phyloP scores from a whole-genome alignment of 2,888 invertebrate genomes.

The Aquatica leii region DNA sequence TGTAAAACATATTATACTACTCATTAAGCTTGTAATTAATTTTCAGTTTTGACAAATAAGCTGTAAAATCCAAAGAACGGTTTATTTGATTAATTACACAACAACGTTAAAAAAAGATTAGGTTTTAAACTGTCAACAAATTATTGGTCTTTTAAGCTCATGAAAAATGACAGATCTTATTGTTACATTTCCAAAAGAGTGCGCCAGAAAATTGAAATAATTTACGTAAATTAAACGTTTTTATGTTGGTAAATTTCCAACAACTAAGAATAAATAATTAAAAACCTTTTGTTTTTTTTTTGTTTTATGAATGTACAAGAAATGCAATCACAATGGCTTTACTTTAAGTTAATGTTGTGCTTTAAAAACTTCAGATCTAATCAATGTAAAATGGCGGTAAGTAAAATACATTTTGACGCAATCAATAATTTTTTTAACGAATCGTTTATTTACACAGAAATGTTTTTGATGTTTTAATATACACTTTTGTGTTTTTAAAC shows the following conservation, averaged over 20 bases:
- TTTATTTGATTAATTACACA: slow-evolving; percentile 13
- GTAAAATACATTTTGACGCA: background rate
- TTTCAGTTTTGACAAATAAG: too few species aligned
- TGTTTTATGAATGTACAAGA: slow-evolving; percentile 2
- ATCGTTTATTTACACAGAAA: too few species aligned
- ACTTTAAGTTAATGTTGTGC: background rate
- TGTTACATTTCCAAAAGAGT: slow-evolving; percentile 36
- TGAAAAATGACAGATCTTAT: slow-evolving; percentile 19
- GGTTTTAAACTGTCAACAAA: slow-evolving; percentile 2
- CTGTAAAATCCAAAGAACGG: background rate
- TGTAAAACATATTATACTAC: too few species aligned
- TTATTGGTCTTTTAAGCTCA: slow-evolving; percentile 16
- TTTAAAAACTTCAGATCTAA: background rate
- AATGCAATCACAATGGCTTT: background rate
- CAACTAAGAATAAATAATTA: slow-evolving; percentile 21
- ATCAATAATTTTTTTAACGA: too few species aligned
- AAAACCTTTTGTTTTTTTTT: slow-evolving; percentile 20
- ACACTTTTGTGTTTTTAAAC: too few species aligned
- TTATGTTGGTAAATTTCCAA: slow-evolving; percentile 16
- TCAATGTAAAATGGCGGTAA: background rate
- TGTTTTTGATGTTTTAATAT: too few species aligned
- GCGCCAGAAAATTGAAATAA: slow-evolving; percentile 36
- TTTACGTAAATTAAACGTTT: slow-evolving; percentile 22
- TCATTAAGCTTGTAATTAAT: too few species aligned
- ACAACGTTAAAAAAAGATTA: background rate